phyloP scores from a whole-genome alignment of 2,113 vertebrate species.

The Colaptes auratus region DNA sequence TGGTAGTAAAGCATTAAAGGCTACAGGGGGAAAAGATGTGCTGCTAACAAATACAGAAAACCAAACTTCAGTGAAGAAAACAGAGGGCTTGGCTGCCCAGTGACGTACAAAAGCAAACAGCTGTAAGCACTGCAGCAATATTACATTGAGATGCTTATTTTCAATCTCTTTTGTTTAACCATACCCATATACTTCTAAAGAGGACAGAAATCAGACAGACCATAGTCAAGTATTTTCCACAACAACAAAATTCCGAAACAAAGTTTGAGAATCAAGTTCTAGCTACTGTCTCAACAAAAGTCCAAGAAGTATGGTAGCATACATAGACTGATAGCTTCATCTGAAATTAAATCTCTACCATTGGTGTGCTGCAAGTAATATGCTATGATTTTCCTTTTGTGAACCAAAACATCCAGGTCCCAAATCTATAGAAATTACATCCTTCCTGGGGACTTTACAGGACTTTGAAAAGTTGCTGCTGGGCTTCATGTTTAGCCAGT shows the following conservation, averaged over 20 bases:
- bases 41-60: not conserved
- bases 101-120: not conserved
- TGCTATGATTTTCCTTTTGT: not conserved
- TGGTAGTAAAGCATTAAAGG: not conserved
- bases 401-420: not conserved
- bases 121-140: not conserved
- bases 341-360: not conserved
- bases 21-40: not conserved
- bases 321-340: not conserved
- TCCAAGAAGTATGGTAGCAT: not conserved
- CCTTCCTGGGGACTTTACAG: not conserved
- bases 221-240: not conserved
- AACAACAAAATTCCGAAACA: not conserved
- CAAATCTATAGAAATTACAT: not conserved
- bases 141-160: not conserved
- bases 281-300: not conserved
- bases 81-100: not conserved
- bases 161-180: not conserved
- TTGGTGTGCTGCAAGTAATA: not conserved
- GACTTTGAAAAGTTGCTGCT: not conserved
- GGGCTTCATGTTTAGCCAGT: not conserved
- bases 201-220: not conserved
- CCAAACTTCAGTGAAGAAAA: not conserved
- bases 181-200: not conserved
- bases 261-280: not conserved